These are phyloP conservation scores for Dendropsophus ebraccatus DNA, from an alignment of 2,113 vertebrate species.

Conservation along the genomic window DNA sequence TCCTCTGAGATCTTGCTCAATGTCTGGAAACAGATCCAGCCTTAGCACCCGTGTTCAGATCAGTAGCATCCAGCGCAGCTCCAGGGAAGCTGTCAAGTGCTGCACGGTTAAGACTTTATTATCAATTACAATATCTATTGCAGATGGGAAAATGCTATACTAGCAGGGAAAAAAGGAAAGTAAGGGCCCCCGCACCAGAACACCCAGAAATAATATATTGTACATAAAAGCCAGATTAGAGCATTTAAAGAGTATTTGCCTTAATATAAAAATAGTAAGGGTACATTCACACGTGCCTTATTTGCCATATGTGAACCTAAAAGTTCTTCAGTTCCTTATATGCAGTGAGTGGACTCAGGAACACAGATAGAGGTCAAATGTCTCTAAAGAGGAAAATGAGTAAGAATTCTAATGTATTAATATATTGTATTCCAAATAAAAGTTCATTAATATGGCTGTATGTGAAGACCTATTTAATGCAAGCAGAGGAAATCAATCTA, in stretches of 20 bases:
- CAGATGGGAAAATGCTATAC: neutral
- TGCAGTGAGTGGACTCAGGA: no score
- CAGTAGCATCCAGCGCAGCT: conserved; percentile 27
- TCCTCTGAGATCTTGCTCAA: conserved; percentile 43
- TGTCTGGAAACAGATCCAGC: conserved; percentile 49
- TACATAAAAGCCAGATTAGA: no score
- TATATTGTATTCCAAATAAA: no score
- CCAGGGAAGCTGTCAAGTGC: conserved; percentile 38
- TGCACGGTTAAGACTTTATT: conserved; percentile 33
- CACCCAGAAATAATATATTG: neutral
- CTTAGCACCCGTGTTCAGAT: conserved; percentile 45
- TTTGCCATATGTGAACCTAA: no score
- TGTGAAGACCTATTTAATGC: neutral
- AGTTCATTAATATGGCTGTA: no score
- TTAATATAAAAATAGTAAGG: no score
- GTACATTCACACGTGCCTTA: no score
- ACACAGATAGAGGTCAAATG: no score
- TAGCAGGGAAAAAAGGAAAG: neutral
- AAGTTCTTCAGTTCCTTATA: no score
- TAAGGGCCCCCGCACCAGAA: neutral
- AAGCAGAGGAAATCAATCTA: neutral
- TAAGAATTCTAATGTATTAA: no score
- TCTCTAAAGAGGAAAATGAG: no score
- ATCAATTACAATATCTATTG: conserved; percentile 7
- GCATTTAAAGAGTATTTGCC: no score